Conservation (phyloP, 2,888 invertebrate species). For the Hypomecis punctinalis region DNA sequence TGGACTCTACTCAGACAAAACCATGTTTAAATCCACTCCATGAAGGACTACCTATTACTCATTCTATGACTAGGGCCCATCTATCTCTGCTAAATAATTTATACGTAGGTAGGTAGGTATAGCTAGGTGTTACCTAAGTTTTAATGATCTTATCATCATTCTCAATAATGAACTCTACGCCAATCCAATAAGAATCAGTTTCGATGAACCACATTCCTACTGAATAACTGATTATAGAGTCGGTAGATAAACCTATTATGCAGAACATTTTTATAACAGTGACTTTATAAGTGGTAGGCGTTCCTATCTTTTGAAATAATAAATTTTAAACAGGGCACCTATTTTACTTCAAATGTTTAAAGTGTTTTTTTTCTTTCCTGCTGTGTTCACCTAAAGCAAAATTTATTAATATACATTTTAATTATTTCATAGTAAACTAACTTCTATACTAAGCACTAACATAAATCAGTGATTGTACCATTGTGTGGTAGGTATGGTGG, state of each 20-base stretch:
- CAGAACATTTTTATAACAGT: slow-evolving; percentile 8
- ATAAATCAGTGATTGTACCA: no score
- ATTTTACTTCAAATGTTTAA: no score
- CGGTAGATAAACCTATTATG: slow-evolving; percentile 1
- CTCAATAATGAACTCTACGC: slow-evolving; percentile 2
- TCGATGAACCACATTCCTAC: neutral
- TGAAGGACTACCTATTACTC: neutral
- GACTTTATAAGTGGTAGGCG: slow-evolving; percentile 8
- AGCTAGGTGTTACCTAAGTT: neutral
- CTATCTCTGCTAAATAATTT: neutral
- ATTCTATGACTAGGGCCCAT: neutral
- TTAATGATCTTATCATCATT: neutral
- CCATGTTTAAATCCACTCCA: no score
- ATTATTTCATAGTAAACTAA: no score
- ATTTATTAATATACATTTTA: no score
- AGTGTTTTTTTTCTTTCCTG: no score
- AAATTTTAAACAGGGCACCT: neutral
- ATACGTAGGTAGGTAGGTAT: neutral
- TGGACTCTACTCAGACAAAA: no score
- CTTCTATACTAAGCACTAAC: no score
- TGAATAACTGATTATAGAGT: slow-evolving; percentile 4
- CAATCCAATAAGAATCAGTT: slow-evolving; percentile 7
- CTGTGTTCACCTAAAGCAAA: no score
- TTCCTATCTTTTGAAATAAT: slow-evolving; percentile 1
- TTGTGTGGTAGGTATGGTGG: no score